Conservation (phyloP, 2,888 invertebrate genomes). For the Dryococelus australis region DNA sequence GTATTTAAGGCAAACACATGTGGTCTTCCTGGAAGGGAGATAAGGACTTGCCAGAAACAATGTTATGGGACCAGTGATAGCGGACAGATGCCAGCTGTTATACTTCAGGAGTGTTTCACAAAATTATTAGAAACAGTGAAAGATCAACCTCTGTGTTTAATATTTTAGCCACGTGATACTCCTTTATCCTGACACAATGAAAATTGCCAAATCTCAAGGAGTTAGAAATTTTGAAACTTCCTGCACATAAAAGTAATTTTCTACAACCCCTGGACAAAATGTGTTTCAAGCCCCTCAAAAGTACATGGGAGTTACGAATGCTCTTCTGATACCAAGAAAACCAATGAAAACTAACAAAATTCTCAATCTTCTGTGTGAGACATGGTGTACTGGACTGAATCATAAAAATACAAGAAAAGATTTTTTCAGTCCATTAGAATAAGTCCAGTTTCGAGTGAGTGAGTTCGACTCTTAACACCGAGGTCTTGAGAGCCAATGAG, state of each 20-base stretch:
- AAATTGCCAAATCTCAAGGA: constrained; percentile 33
- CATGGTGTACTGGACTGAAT: neutral
- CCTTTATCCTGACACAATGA: constrained; percentile 29
- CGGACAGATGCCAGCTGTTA: constrained; percentile 30
- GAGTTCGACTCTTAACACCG: too few species aligned
- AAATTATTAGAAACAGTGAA: constrained; percentile 32
- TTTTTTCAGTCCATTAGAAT: too few species aligned
- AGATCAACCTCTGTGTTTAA: constrained; percentile 37
- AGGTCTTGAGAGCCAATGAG: too few species aligned
- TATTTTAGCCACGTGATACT: constrained; percentile 43
- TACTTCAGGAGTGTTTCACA: constrained; percentile 33
- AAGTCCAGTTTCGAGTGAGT: too few species aligned
- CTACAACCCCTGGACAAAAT: constrained; percentile 25
- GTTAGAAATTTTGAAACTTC: constrained; percentile 39
- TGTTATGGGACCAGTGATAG: constrained; percentile 26
- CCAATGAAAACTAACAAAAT: constrained; percentile 13
- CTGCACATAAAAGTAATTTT: constrained; percentile 39
- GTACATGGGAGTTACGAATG: neutral
- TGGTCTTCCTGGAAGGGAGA: neutral
- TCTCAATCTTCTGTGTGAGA: constrained; percentile 17
- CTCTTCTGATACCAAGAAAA: neutral
- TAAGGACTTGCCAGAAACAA: neutral
- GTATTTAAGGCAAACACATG: neutral
- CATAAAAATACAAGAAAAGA: neutral
- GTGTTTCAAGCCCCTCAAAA: constrained; percentile 6